phyloP scores from a whole-genome alignment of 2,888 invertebrate species.

The Blastobasis lacticolella region DNA sequence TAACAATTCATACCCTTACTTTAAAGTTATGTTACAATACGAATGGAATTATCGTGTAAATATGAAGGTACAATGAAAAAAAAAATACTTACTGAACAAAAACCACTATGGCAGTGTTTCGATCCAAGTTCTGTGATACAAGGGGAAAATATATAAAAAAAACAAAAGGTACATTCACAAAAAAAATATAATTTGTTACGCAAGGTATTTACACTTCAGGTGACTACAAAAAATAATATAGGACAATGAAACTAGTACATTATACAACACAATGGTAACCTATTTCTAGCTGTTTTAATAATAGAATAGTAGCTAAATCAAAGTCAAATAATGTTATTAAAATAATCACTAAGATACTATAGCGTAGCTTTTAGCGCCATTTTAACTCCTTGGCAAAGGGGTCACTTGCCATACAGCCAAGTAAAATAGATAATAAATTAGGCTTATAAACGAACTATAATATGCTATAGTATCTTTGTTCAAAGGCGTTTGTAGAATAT shows the following conservation, averaged over 20 bases:
- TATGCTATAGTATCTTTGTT: too few relatives aligned
- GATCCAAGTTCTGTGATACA: neutral
- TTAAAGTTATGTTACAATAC: too few relatives aligned
- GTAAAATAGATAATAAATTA: too few relatives aligned
- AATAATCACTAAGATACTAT: too few relatives aligned
- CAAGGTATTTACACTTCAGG: conserved; percentile 56
- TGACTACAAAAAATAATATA: conserved; percentile 34
- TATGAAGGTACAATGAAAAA: too few relatives aligned
- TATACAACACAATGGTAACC: conserved; percentile 20
- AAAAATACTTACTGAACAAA: neutral
- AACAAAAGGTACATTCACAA: conserved; percentile 52
- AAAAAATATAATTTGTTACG: conserved; percentile 67
- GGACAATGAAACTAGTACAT: conserved; percentile 1
- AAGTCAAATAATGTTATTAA: neutral
- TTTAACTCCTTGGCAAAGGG: neutral
- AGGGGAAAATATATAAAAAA: conserved; percentile 19
- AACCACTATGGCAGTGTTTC: neutral
- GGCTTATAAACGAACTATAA: too few relatives aligned
- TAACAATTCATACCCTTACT: conserved; percentile 10
- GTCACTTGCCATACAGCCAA: too few relatives aligned
- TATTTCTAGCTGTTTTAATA: conserved; percentile 13
- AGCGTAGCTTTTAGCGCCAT: too few relatives aligned
- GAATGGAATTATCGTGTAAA: too few relatives aligned
- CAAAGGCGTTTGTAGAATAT: too few relatives aligned
- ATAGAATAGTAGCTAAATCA: too few relatives aligned